Conservation (phyloP, 2,888 invertebrate genomes). For the Himalopsyche kuldschensis region DNA sequence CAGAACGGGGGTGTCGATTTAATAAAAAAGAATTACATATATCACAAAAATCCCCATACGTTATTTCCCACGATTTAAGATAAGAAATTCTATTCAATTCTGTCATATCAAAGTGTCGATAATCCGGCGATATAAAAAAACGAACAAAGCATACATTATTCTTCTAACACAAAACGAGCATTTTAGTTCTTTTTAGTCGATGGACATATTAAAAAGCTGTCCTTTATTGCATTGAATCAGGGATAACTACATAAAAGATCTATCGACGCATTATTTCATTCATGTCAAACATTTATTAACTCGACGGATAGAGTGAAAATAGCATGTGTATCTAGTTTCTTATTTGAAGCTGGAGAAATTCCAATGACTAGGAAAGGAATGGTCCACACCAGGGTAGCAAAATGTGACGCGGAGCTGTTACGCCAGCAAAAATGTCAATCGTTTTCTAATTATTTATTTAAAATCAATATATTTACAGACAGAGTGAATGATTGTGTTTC, state of each 20-base stretch:
- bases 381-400: no score
- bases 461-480: no score
- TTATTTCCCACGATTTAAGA: not conserved
- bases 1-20: not conserved
- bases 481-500: no score
- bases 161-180: not conserved
- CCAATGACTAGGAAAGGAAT: no score
- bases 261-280: slow-evolving; percentile 16
- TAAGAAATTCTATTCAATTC: not conserved
- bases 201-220: slow-evolving; percentile 3
- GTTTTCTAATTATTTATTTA: no score
- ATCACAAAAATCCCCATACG: not conserved
- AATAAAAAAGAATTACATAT: not conserved
- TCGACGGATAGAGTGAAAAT: slow-evolving; percentile 15
- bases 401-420: no score
- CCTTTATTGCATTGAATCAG: not conserved
- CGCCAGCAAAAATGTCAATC: no score
- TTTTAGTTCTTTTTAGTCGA: not conserved
- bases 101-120: not conserved
- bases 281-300: slow-evolving; percentile 23
- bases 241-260: slow-evolving; percentile 1
- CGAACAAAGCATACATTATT: not conserved
- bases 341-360: not conserved
- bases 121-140: not conserved
- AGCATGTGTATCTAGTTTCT: slow-evolving; percentile 11